Conservation (phyloP, 1,140 invertebrate species). For the Trichogramma pretiosum region DNA sequence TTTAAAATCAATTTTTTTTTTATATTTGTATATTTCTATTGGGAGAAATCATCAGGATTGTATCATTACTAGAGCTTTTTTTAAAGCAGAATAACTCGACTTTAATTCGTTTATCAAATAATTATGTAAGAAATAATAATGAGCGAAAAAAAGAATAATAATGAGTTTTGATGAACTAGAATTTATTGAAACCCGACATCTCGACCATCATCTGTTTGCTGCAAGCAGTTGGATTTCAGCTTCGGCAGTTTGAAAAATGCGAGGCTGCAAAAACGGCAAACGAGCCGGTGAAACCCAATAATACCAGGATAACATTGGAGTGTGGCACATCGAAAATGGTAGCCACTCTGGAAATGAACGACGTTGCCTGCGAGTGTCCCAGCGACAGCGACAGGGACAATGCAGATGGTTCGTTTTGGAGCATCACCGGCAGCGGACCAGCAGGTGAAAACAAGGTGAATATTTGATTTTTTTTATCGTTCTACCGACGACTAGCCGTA, state of each 20-base stretch:
- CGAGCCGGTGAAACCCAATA: slow-evolving; percentile 14
- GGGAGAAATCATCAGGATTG: too few species aligned
- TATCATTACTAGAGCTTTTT: too few species aligned
- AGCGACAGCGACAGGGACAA: too few species aligned
- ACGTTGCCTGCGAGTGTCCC: slow-evolving; percentile 31
- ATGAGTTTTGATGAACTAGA: slow-evolving; percentile 6
- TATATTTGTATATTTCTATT: too few species aligned
- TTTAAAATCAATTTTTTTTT: too few species aligned
- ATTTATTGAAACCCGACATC: slow-evolving; percentile 29
- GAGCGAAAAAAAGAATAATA: background rate
- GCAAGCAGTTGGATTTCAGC: slow-evolving; percentile 31
- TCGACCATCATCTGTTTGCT: slow-evolving; percentile 26
- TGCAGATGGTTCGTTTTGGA: slow-evolving; percentile 34
- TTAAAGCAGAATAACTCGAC: too few species aligned
- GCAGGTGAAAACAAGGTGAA: slow-evolving; percentile 16
- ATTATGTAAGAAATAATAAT: too few species aligned
- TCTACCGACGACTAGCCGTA: too few species aligned
- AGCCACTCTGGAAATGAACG: slow-evolving; percentile 30
- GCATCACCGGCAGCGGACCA: slow-evolving; percentile 29
- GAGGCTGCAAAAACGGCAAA: slow-evolving; percentile 7
- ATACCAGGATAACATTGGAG: slow-evolving; percentile 26
- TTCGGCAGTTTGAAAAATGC: slow-evolving; percentile 28
- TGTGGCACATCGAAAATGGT: slow-evolving; percentile 33
- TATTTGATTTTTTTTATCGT: background rate
- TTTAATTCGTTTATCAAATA: too few species aligned